phyloP scores from a whole-genome alignment of 2,888 invertebrate genomes.

The Tenthredo amoena region DNA sequence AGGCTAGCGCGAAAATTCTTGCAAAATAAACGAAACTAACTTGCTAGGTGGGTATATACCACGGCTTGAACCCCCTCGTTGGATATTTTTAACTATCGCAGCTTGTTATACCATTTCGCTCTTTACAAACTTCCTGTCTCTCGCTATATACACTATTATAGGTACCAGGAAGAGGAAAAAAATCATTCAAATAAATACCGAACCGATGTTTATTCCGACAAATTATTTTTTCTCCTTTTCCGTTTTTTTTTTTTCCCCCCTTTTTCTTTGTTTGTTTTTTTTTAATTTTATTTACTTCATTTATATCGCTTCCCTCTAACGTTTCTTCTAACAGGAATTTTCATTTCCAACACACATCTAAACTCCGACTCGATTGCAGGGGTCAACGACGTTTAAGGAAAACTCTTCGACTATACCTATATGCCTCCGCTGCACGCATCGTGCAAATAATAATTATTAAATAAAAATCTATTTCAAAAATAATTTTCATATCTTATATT shows the following conservation, averaged over 20 bases:
- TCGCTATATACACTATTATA: neutral
- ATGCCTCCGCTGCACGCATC: neutral
- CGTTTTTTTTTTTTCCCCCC: neutral
- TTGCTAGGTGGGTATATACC: neutral
- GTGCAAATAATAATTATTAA: too few species aligned
- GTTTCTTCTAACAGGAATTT: neutral
- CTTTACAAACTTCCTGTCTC: constrained; percentile 50
- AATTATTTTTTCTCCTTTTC: neutral
- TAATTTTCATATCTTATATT: neutral
- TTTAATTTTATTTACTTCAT: too few species aligned
- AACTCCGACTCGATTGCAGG: too few species aligned
- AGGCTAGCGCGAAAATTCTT: constrained; percentile 68
- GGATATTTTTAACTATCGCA: constrained; percentile 47
- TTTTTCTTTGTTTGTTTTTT: neutral
- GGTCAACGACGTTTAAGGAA: neutral
- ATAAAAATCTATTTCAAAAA: too few species aligned
- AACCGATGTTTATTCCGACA: neutral
- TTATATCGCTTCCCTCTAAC: too few species aligned
- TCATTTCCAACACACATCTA: too few species aligned
- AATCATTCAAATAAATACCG: neutral
- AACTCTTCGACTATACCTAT: neutral
- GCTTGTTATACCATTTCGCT: constrained; percentile 49
- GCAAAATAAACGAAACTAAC: constrained; percentile 69
- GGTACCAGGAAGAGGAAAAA: constrained; percentile 9
- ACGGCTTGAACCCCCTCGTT: neutral